Evolutionary conservation across 2,797 vertebrate species (phyloP).

Genomic region (Molossus molossus): DNA sequence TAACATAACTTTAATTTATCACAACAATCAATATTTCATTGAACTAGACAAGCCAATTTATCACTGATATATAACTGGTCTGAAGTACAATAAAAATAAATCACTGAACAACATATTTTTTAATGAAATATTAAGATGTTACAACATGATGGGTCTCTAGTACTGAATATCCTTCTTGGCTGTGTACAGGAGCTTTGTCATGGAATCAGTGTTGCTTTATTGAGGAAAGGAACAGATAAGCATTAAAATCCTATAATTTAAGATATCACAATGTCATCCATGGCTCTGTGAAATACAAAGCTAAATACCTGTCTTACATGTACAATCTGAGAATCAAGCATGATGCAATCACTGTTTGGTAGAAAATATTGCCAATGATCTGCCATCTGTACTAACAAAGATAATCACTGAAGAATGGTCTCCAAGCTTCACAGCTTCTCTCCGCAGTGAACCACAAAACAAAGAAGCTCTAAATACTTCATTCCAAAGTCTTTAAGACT

Average conservation of each 20-base stretch:
- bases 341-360: neutral
- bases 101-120: neutral
- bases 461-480: neutral
- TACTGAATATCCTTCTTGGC: neutral
- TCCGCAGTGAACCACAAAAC: neutral
- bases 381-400: neutral
- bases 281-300: slow-evolving; percentile 20
- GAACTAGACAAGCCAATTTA: slow-evolving; percentile 5
- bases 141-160: neutral
- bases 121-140: neutral
- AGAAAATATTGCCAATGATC: neutral
- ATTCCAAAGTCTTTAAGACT: neutral
- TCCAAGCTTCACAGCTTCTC: neutral
- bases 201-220: neutral
- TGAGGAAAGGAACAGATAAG: neutral
- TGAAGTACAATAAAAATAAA: slow-evolving; percentile 65
- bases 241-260: slow-evolving; percentile 35
- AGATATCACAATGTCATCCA: neutral
- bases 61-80: neutral
- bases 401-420: neutral
- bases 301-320: neutral
- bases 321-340: neutral
- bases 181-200: neutral
- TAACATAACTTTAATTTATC: neutral
- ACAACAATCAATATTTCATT: slow-evolving; percentile 7